Evolutionary conservation across 2,888 invertebrate genomes (phyloP).

Genomic region (Chalcosyrphus nemorum): DNA sequence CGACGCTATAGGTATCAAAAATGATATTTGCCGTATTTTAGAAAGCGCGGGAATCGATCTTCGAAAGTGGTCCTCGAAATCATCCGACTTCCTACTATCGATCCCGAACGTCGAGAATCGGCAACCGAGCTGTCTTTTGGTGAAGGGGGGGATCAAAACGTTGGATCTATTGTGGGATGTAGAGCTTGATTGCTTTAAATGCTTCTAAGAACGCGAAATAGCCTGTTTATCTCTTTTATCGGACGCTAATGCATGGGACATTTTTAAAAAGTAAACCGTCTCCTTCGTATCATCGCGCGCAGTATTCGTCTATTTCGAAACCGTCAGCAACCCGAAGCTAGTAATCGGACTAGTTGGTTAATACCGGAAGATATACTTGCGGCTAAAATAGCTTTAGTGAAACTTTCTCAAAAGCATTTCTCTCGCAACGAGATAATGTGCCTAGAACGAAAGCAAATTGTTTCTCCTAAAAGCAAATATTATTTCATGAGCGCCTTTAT

Average conservation of each 20-base stretch:
- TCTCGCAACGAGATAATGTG: conserved; percentile 9
- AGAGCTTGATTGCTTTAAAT: conserved; percentile 36
- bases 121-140: conserved; percentile 17
- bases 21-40: neutral
- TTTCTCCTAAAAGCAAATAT: conserved; percentile 37
- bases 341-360: neutral
- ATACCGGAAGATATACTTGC: conserved; percentile 29
- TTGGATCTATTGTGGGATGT: conserved; percentile 29
- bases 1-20: conserved; percentile 1
- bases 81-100: conserved; percentile 7
- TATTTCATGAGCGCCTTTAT: conserved; percentile 55
- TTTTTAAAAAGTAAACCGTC: too few species aligned
- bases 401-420: conserved; percentile 20
- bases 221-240: too few species aligned
- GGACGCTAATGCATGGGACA: too few species aligned
- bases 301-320: too few species aligned
- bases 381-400: conserved; percentile 13
- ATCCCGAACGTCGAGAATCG: conserved; percentile 17
- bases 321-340: neutral
- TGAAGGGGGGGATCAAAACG: conserved; percentile 18
- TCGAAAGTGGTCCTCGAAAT: conserved; percentile 47
- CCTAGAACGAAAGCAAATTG: conserved; percentile 18
- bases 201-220: neutral
- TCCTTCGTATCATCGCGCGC: too few species aligned
- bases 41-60: conserved; percentile 30